Percentiles rank a stretch among this genome's conserved stretches.
Conservation (phyloP, 2,888 invertebrate genomes). For the Cerceris ruficornis region DNA sequence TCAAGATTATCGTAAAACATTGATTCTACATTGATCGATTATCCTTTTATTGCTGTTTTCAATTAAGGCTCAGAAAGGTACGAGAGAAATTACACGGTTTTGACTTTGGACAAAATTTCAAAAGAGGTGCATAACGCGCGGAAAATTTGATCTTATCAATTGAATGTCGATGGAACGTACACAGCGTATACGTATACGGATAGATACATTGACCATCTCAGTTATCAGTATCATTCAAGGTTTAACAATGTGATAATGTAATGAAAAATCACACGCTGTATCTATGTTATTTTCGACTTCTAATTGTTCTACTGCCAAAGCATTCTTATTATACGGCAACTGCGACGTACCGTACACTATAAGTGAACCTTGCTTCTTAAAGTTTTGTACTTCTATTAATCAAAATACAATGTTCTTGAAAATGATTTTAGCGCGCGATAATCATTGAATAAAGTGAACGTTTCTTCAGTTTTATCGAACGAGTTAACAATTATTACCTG, state of each 20-base stretch:
- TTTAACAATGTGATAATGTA: slow-evolving; percentile 58
- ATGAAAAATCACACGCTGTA: slow-evolving; percentile 43
- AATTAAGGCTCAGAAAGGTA: too few species aligned
- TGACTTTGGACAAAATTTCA: background rate
- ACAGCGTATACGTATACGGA: slow-evolving; percentile 22
- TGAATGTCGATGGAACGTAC: slow-evolving; percentile 27
- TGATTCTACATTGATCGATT: too few species aligned
- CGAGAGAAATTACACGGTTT: background rate
- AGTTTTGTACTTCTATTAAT: slow-evolving; percentile 63
- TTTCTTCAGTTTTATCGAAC: slow-evolving; percentile 60
- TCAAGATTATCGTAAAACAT: too few species aligned
- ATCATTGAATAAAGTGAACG: slow-evolving; percentile 59
- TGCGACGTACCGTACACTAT: slow-evolving; percentile 54
- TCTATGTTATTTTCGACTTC: slow-evolving; percentile 60
- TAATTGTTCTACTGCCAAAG: slow-evolving; percentile 68
- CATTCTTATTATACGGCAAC: slow-evolving; percentile 60
- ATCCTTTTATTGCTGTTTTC: too few species aligned
- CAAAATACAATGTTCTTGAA: slow-evolving; percentile 53
- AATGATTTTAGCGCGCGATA: slow-evolving; percentile 57
- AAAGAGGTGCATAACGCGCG: background rate
- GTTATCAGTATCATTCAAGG: slow-evolving; percentile 33
- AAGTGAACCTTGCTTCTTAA: slow-evolving; percentile 61
- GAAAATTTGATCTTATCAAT: slow-evolving; percentile 39
- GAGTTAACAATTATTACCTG: slow-evolving; percentile 40
- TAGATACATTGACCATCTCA: slow-evolving; percentile 46